A percentile compares a stretch with the other conserved stretches of the same genome.
These are phyloP conservation scores for Palaemon carinicauda DNA, from an alignment of 1,140 invertebrate species.

Conservation along the genomic window DNA sequence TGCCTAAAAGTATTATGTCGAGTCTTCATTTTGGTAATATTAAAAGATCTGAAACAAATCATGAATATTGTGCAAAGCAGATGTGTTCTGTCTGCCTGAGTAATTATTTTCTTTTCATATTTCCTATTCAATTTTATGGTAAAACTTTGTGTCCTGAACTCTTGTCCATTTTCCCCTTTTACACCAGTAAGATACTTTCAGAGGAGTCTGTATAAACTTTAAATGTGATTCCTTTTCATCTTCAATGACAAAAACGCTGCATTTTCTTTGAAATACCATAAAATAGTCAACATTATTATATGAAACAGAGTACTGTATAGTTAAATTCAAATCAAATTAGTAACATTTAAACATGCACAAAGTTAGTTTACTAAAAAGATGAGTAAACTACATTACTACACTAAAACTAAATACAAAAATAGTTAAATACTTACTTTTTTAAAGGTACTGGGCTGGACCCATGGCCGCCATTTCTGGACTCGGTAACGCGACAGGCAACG, in stretches of 20 bases:
- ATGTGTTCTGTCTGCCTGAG: too few species aligned
- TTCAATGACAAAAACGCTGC: too few species aligned
- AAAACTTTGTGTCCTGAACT: too few species aligned
- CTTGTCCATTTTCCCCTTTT: not conserved
- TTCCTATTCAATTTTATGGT: too few species aligned
- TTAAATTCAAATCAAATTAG: conserved; percentile 40
- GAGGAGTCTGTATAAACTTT: too few species aligned
- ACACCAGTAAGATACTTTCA: not conserved
- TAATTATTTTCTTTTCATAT: too few species aligned
- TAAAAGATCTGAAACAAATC: not conserved
- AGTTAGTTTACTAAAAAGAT: not conserved
- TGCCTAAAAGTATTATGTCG: conserved; percentile 33
- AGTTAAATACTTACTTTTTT: conserved; percentile 79
- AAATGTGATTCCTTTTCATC: not conserved
- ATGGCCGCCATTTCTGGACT: conserved; percentile 85
- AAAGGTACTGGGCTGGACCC: conserved; percentile 92
- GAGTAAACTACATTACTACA: not conserved
- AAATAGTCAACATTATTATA: conserved; percentile 18
- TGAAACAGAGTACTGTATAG: conserved; percentile 6
- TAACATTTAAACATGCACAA: conserved; percentile 22
- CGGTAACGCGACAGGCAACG: conserved; percentile 93
- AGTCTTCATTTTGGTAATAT: not conserved
- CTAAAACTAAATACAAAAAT: not conserved
- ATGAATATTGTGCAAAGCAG: too few species aligned
- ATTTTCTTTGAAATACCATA: not conserved